Evolutionary conservation across 2,113 vertebrate species (phyloP), one percentile per base, ranked within the genome.

Genomic region (Chaetodon auriga): DNA sequence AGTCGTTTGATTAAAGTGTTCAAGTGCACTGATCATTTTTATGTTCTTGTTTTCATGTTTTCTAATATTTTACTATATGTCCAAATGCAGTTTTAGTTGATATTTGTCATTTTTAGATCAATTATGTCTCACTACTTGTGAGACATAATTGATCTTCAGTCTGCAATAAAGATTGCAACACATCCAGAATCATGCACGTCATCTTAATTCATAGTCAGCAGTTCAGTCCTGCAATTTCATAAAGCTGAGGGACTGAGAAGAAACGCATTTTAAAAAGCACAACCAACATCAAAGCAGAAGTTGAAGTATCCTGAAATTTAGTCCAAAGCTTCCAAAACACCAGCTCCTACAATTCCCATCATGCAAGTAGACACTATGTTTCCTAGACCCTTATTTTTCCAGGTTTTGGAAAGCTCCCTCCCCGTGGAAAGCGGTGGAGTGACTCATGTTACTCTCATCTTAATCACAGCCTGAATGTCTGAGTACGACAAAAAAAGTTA

Each of bases 1-100:
- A 7, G 1, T 70, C 54, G 7, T 84, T 83, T 79, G 49, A 92
- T 89, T 93, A 86, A 90, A 91, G n/a, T 84, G 46, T 78, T 68
- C 0, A 74, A 62, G 1, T 65, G 61, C 81, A 85, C 61, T 84
- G 48, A 75, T 38, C 1, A 7, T 14, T 57, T 57, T 60, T 35
- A 70, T 23, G 6, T 75, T 19, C 10, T 66, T 71, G 30, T 35
- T 55, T 68, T 15, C 10, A 21, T 62, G 1, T 38, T 61, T 25
- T 4, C 6, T 6, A 6, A 48, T n/a, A 51, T 12, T 68, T 64
- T 14, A 57, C 11, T 11, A 4, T 58, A 16, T 30, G n/a, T 55
- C 15, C 35, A 70, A 70, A 64, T 46, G 21, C 21, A 18, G 9
- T 70, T 23, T 30, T n/a, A 41, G 19, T 62, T 23, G 0, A 8